Evolutionary conservation across 2,888 invertebrate genomes (phyloP).

Genomic region (Theodoxus fluviatilis): DNA sequence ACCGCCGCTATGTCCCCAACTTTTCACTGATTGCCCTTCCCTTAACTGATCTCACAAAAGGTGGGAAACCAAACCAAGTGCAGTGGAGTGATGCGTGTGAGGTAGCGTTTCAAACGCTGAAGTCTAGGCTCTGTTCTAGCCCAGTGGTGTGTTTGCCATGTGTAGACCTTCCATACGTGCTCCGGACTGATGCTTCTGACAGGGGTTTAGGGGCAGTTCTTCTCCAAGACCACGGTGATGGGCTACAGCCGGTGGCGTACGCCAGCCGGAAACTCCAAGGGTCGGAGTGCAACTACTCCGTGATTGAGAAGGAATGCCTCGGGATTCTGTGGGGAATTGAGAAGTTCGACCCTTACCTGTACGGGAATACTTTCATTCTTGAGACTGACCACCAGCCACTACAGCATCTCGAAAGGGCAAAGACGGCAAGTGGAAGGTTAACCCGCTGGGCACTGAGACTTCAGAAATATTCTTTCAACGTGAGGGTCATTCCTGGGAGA

Average conservation of each 20-base stretch:
- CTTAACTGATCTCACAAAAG: neutral
- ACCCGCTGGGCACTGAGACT: slow-evolving; percentile 37
- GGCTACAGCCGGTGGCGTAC: slow-evolving; percentile 33
- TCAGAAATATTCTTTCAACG: slow-evolving; percentile 24
- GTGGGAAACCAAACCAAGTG: neutral
- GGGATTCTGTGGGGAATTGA: slow-evolving; percentile 33
- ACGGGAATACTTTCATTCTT: slow-evolving; percentile 33
- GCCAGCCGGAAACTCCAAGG: slow-evolving; percentile 36
- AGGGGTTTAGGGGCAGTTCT: slow-evolving; percentile 27
- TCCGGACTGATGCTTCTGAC: no score
- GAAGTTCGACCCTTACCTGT: slow-evolving; percentile 35
- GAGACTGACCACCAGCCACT: slow-evolving; percentile 38
- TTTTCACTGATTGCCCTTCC: no score
- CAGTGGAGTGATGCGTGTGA: neutral
- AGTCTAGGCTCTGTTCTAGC: neutral
- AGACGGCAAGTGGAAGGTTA: slow-evolving; percentile 33
- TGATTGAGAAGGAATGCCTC: slow-evolving; percentile 30
- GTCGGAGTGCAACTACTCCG: slow-evolving; percentile 33
- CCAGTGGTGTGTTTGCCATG: no score
- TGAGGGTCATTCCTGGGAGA: neutral
- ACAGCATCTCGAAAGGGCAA: slow-evolving; percentile 30
- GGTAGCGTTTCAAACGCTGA: neutral
- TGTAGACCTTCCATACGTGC: no score
- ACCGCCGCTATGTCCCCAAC: slow-evolving; percentile 9
- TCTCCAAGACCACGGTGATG: slow-evolving; percentile 34